These are phyloP conservation scores for Caenorhabditis drosophilae DNA, from an alignment of 2,888 invertebrate genomes.

Conservation along the genomic window DNA sequence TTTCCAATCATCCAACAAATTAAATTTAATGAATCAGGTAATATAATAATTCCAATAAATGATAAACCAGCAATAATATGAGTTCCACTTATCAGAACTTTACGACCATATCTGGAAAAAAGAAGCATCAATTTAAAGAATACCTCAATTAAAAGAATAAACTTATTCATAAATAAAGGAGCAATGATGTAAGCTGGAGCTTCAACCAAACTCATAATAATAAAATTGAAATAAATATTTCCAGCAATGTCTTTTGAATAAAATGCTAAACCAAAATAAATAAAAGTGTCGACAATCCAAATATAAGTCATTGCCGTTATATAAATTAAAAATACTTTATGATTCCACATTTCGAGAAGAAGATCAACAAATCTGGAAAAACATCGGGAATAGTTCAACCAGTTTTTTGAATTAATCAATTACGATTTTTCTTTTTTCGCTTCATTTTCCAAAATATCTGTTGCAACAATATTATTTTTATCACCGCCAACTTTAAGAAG, in stretches of 20 bases:
- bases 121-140: neutral
- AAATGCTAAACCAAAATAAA: conserved; percentile 64
- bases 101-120: conserved; percentile 36
- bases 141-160: neutral
- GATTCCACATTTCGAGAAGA: conserved; percentile 28
- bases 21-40: conserved; percentile 14
- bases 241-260: conserved; percentile 60
- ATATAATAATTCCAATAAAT: conserved; percentile 32
- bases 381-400: no score
- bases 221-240: conserved; percentile 59
- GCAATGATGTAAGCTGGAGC: conserved; percentile 57
- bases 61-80: conserved; percentile 43
- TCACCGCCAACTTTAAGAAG: conserved; percentile 29
- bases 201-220: conserved; percentile 60
- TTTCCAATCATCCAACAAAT: conserved; percentile 59
- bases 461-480: conserved; percentile 16
- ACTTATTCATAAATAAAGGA: conserved; percentile 54
- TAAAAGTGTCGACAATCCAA: conserved; percentile 58
- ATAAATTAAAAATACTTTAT: conserved; percentile 46
- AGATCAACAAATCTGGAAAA: neutral
- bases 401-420: no score
- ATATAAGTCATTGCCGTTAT: conserved; percentile 47
- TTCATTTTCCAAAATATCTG: conserved; percentile 20
- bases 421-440: conserved; percentile 2
- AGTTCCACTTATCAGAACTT: conserved; percentile 38